Conservation (phyloP, 2,113 vertebrate species). For the Neofelis nebulosa region DNA sequence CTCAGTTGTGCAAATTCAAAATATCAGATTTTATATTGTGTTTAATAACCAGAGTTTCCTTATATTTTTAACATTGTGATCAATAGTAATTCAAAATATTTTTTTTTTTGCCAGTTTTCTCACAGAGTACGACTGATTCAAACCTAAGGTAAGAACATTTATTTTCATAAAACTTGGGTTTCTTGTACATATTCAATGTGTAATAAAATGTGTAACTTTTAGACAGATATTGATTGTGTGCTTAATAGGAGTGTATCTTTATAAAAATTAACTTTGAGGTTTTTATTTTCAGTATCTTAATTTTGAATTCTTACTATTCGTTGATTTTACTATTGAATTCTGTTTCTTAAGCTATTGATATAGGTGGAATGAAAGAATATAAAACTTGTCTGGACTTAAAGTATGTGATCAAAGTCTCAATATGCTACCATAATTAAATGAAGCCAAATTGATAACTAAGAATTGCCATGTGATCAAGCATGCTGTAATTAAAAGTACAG, state of each 20-base stretch:
- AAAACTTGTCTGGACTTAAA: background rate
- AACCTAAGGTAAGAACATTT: background rate
- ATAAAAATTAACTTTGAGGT: background rate
- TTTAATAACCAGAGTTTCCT: background rate
- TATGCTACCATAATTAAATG: background rate
- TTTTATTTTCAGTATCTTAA: background rate
- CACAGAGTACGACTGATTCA: background rate
- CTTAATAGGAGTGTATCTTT: background rate
- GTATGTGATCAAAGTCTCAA: background rate
- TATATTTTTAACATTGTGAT: slow-evolving; percentile 3
- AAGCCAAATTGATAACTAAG: background rate
- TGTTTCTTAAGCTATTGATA: background rate
- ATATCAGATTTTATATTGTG: background rate
- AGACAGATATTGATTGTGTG: background rate
- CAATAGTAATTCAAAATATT: background rate
- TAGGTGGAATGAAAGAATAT: background rate
- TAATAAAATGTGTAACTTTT: background rate
- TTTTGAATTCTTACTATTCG: background rate
- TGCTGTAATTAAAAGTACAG: background rate
- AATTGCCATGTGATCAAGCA: background rate
- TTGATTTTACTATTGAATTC: slow-evolving; percentile 9
- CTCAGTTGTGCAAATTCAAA: background rate
- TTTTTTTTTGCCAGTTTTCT: background rate
- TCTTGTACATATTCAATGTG: background rate
- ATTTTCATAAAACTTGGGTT: background rate